Evolutionary conservation across 1,140 invertebrate species (phyloP).

Genomic region (Ceratitis capitata): DNA sequence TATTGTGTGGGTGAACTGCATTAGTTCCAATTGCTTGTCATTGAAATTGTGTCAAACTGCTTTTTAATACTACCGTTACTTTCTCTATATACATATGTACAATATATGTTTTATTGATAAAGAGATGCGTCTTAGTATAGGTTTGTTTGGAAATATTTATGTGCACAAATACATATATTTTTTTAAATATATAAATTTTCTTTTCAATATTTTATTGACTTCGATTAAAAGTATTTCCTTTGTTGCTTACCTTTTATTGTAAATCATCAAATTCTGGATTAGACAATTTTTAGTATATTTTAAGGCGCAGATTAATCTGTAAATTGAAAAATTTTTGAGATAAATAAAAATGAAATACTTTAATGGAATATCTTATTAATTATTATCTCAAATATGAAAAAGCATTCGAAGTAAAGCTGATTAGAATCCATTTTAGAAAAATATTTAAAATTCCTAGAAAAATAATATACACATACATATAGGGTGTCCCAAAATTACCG

Average conservation of each 20-base stretch:
- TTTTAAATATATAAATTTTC: neutral
- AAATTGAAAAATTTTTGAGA: neutral
- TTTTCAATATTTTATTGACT: neutral
- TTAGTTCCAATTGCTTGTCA: constrained; percentile 27
- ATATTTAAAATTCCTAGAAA: no score
- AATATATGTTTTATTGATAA: no score
- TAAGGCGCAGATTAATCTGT: neutral
- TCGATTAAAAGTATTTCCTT: neutral
- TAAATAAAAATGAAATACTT: no score
- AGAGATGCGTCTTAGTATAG: neutral
- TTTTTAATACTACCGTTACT: neutral
- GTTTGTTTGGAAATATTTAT: neutral
- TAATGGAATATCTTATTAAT: no score
- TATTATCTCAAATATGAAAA: no score
- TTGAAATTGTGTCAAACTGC: constrained; percentile 18
- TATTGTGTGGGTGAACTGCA: neutral
- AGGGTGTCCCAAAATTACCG: no score
- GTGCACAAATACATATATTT: neutral
- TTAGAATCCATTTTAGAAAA: no score
- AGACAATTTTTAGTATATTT: neutral
- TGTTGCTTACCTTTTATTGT: neutral
- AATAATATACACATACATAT: no score
- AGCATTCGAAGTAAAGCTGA: no score
- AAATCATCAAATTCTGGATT: neutral
- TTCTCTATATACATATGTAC: neutral